A percentile compares a stretch with the other conserved stretches of the same genome.
phyloP scores from a whole-genome alignment of 2,797 vertebrate species.

The Molossus molossus region DNA sequence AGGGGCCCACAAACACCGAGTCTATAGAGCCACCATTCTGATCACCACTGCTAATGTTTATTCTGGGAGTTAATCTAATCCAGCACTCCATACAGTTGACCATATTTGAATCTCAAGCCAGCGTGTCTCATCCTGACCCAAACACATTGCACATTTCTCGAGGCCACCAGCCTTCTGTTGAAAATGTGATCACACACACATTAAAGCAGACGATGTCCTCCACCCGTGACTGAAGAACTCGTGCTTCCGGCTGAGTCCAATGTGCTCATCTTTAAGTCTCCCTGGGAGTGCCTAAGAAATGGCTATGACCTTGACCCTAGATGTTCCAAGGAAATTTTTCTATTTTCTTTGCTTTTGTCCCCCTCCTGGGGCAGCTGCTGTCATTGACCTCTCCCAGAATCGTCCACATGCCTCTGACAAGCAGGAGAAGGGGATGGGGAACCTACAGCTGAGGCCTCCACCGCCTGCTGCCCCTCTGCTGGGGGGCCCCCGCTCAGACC shows the following conservation, averaged over 20 bases:
- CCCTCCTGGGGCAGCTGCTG: neutral
- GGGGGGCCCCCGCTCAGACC: accelerated
- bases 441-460: neutral
- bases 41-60: neutral
- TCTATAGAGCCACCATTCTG: neutral
- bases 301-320: neutral
- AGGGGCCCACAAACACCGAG: neutral
- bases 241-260: neutral
- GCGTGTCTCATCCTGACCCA: neutral
- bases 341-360: neutral
- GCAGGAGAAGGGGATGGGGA: too few species aligned
- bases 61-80: neutral
- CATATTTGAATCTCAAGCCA: neutral
- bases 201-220: neutral
- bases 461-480: accelerated
- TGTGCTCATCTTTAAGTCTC: neutral
- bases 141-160: neutral
- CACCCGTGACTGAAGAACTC: neutral
- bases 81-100: neutral
- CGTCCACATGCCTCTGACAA: neutral
- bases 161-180: neutral
- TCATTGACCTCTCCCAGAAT: neutral
- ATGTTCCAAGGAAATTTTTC: neutral
- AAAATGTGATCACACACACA: neutral
- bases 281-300: neutral